Base-by-base conservation (phyloP, 2,888 invertebrate genomes). In the Xestia ashworthii region DNA sequence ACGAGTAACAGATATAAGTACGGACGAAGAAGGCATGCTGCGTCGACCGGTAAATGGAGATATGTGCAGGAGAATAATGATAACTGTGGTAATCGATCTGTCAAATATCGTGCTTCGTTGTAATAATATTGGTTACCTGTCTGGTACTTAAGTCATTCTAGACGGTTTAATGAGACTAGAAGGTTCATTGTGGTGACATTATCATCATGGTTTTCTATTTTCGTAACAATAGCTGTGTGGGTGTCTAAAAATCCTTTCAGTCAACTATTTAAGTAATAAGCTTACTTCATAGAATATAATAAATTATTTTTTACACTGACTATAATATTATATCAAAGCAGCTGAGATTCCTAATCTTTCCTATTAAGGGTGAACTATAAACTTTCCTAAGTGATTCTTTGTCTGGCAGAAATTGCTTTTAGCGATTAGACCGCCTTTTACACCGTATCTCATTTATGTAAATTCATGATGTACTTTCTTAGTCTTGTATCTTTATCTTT, bases 301-400 rank as follows among this genome's bases (percentile, higher is more conserved):
- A 46, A 46, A 66, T 66, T 73, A 1, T 19, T 74, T 80, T 65
- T 66, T 25, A 38, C 12, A 44, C 50, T 14, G 58, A 50, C 55
- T 44, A 32, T 41, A 22, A 25, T 8, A 60, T 74, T 80, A 80
- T 74, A 80, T 79, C 53, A 74, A 80, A 74, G 53, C 38, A 14
- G 19, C 60, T 80, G 53, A 74, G 60, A 80, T 60, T 67, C 38
- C 64, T 79, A 72, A 79, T 78, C 71, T 78, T 53, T 38, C 38
- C 62, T 46, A 64, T 78, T 53, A 71, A 64, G 71, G 79, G 62
- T 11, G 46, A 71, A 79, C 71, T 80, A 74, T 74, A 80, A 74
- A 80, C 46, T 67, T 80, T 73, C 50, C 46, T 41, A 80, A 80
- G 74, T 74, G 74, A 80, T 79, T 79, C 74, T 80, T 80, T 79